Conservation (phyloP, 2,888 invertebrate species). For the Tetrapedia diversipes region DNA sequence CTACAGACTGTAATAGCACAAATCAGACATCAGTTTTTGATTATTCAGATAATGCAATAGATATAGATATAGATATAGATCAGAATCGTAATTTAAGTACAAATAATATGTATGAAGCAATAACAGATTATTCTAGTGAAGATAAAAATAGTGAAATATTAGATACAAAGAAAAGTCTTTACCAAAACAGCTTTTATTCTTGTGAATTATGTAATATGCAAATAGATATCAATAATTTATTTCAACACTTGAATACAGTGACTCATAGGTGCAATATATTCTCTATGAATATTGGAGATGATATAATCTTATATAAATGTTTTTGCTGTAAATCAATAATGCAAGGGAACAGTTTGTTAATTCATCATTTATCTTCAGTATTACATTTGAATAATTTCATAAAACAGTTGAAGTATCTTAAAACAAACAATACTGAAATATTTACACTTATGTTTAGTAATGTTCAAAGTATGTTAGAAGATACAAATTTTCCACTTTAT, state of each 20-base stretch:
- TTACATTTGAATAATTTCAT: constrained; percentile 22
- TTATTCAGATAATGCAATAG: background rate
- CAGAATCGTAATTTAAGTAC: background rate
- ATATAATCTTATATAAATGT: constrained; percentile 30
- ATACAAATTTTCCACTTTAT: background rate
- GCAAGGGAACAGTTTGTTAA: constrained; percentile 3
- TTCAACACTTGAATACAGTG: background rate
- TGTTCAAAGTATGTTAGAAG: background rate
- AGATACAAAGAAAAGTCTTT: background rate
- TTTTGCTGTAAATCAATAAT: constrained; percentile 34
- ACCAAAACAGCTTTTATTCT: background rate
- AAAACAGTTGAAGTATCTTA: constrained; percentile 1
- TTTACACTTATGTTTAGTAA: background rate
- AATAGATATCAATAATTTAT: constrained; percentile 9
- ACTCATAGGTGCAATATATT: constrained; percentile 6
- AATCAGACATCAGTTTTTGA: background rate
- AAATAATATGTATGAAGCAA: background rate
- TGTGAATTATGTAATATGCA: constrained; percentile 18
- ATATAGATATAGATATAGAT: background rate
- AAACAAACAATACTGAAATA: background rate
- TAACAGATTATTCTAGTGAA: background rate
- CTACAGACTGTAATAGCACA: background rate
- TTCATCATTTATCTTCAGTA: background rate
- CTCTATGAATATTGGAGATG: background rate
- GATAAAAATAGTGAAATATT: background rate